Evolutionary conservation across 2,888 invertebrate genomes (phyloP).

Genomic region (Metopia argyrocephala): DNA sequence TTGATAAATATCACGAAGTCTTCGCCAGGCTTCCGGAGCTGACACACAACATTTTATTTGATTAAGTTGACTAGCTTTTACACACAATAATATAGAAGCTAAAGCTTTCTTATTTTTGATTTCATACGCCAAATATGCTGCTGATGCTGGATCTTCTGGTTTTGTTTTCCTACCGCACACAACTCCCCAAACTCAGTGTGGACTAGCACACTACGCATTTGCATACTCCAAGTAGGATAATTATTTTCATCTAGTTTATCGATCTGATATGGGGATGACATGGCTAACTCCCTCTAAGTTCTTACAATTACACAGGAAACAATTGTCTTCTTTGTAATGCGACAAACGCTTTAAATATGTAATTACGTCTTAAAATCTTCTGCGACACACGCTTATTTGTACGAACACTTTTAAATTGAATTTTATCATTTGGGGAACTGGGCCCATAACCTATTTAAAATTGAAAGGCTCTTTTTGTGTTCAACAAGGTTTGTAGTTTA

Average conservation of each 20-base stretch:
- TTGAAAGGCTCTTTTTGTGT: no score
- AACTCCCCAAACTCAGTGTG: no score
- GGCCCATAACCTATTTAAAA: constrained; percentile 5
- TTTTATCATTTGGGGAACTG: not conserved
- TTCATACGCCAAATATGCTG: not conserved
- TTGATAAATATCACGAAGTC: no score
- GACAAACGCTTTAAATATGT: no score
- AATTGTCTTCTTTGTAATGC: not conserved
- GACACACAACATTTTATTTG: constrained; percentile 17
- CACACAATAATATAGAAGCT: not conserved
- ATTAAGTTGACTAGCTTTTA: not conserved
- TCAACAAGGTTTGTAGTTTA: no score
- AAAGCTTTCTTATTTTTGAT: constrained; percentile 31
- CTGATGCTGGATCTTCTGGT: not conserved
- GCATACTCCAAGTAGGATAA: no score
- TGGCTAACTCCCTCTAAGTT: not conserved
- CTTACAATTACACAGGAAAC: not conserved
- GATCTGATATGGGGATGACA: not conserved
- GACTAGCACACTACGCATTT: no score
- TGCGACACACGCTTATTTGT: no score
- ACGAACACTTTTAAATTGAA: not conserved
- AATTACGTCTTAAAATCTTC: no score
- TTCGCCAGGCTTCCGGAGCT: no score
- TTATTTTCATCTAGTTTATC: no score
- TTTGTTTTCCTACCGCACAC: not conserved